phyloP scores from a whole-genome alignment of 2,888 invertebrate genomes.

The Anthoptus insignis region DNA sequence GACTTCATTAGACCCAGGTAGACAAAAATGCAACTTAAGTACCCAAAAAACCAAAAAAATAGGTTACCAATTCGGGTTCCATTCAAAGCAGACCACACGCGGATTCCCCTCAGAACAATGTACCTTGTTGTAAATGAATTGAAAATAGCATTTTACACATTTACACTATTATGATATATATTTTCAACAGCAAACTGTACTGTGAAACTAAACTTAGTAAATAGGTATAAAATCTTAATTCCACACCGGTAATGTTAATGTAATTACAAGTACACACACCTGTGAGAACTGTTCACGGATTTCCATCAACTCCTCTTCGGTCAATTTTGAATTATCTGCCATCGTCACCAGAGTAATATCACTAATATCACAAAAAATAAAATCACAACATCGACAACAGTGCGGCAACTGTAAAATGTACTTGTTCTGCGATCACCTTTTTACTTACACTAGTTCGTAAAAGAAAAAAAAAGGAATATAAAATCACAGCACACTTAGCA shows the following conservation, averaged over 20 bases:
- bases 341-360: conserved; percentile 72
- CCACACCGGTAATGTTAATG: conserved; percentile 2
- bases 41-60: not conserved
- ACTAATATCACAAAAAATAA: conserved; percentile 75
- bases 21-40: no score
- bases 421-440: conserved; percentile 57
- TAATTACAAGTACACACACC: conserved; percentile 81
- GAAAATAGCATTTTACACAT: no score
- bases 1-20: no score
- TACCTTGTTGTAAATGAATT: no score
- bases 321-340: conserved; percentile 87
- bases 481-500: conserved; percentile 60
- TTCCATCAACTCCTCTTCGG: conserved; percentile 91
- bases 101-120: not conserved
- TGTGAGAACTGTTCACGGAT: conserved; percentile 92
- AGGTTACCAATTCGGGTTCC: conserved; percentile 30
- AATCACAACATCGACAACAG: conserved; percentile 71
- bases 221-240: not conserved
- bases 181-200: no score
- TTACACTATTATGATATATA: no score
- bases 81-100: conserved; percentile 34
- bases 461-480: conserved; percentile 55
- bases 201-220: no score
- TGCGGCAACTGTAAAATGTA: conserved; percentile 51
- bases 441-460: conserved; percentile 61